Evolutionary conservation across 2,797 vertebrate genomes (phyloP).

Genomic region (Neostethus bicornis): DNA sequence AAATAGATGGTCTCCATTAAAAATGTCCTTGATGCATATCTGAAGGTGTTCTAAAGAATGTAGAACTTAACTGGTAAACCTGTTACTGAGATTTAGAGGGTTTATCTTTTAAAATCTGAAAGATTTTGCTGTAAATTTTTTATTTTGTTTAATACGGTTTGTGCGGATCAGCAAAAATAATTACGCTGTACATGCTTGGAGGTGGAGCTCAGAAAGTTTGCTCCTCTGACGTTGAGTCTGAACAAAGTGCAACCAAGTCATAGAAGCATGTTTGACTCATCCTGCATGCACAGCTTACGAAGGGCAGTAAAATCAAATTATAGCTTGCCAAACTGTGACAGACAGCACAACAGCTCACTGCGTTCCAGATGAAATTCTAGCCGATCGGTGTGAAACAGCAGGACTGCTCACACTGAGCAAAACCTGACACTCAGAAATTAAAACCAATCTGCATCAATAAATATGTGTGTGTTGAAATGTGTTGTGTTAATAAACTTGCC

Average conservation of each 20-base stretch:
- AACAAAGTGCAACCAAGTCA: slow-evolving; percentile 1
- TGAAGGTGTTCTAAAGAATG: slow-evolving; percentile 8
- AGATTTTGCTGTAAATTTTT: slow-evolving; percentile 21
- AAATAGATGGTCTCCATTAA: slow-evolving; percentile 35
- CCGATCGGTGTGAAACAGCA: slow-evolving; percentile 14
- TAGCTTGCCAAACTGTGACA: slow-evolving; percentile 54
- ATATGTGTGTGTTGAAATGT: too few species aligned
- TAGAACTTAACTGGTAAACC: slow-evolving; percentile 14
- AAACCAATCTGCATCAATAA: neutral
- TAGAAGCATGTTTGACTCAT: slow-evolving; percentile 39
- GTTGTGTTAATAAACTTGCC: too few species aligned
- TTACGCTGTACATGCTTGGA: slow-evolving; percentile 4
- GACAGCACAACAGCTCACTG: slow-evolving; percentile 46
- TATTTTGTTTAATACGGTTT: neutral
- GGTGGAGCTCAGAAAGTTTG: slow-evolving; percentile 15
- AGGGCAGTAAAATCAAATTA: slow-evolving; percentile 39
- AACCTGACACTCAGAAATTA: neutral
- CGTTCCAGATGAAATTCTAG: slow-evolving; percentile 50
- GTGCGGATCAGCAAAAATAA: neutral
- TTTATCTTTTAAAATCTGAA: neutral
- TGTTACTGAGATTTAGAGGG: slow-evolving; percentile 3
- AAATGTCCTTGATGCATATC: slow-evolving; percentile 21
- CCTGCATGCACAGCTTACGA: slow-evolving; percentile 26
- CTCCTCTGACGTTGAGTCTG: slow-evolving; percentile 15
- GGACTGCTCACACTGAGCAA: slow-evolving; percentile 1